These are phyloP conservation scores for Tipula confusa DNA, from an alignment of 2,888 invertebrate genomes.

Conservation along the genomic window DNA sequence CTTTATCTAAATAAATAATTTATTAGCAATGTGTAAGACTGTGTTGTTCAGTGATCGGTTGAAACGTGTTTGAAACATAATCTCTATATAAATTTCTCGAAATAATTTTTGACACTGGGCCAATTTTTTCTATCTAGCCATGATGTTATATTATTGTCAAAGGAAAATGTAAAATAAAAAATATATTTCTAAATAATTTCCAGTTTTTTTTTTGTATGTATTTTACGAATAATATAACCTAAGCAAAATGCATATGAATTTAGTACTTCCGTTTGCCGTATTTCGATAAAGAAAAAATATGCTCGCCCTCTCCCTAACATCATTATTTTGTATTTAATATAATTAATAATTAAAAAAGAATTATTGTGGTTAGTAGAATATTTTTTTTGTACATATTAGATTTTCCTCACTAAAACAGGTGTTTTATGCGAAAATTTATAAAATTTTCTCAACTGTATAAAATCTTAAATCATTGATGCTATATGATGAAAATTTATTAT, in stretches of 20 bases:
- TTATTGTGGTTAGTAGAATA: not conserved
- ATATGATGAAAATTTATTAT: slow-evolving; percentile 21
- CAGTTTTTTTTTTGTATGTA: not conserved
- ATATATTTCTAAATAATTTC: too few species aligned
- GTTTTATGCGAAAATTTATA: slow-evolving; percentile 7
- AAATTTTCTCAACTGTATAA: not conserved
- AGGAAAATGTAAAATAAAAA: not conserved
- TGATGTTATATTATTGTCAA: not conserved
- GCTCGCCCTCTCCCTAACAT: slow-evolving; percentile 26
- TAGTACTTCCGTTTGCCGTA: not conserved
- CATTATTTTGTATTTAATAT: not conserved
- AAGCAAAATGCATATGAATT: not conserved
- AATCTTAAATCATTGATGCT: not conserved
- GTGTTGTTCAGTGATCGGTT: not conserved
- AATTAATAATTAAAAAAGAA: not conserved
- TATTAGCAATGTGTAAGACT: not conserved
- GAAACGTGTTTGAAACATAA: not conserved
- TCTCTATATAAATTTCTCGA: not conserved
- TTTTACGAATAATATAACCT: not conserved
- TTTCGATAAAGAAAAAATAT: not conserved
- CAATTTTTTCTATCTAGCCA: not conserved
- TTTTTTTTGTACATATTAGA: not conserved
- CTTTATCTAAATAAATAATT: not conserved
- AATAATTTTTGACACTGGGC: not conserved
- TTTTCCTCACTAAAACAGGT: not conserved